Percentiles rank a stretch among this genome's conserved stretches.
Evolutionary conservation across 2,113 vertebrate species (phyloP).

Genomic region (Probosciger aterrimus): DNA sequence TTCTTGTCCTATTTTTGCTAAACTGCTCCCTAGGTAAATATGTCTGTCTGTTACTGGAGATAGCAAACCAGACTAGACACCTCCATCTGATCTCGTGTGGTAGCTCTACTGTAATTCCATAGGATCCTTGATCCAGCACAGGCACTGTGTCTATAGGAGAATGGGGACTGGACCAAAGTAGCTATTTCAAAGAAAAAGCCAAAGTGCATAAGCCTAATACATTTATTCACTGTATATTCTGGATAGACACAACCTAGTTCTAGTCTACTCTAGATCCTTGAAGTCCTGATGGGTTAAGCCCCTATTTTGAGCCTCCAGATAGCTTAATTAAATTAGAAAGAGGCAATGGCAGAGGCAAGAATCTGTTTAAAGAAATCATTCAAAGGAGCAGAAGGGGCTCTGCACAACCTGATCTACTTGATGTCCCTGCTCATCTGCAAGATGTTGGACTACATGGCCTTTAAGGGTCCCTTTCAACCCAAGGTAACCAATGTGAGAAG

Average conservation of each 20-base stretch:
- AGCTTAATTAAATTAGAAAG: not conserved
- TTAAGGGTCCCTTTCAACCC: not conserved
- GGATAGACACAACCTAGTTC: not conserved
- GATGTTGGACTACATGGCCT: too few relatives aligned
- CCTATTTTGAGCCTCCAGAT: not conserved
- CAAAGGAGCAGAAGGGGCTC: not conserved
- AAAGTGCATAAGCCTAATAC: not conserved
- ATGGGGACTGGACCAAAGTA: accelerated
- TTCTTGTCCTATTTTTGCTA: not conserved
- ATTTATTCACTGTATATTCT: not conserved
- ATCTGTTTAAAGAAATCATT: not conserved
- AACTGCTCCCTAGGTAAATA: not conserved
- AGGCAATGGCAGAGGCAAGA: not conserved
- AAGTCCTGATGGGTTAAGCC: not conserved
- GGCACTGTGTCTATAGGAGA: not conserved
- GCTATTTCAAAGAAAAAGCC: not conserved
- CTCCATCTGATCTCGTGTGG: not conserved
- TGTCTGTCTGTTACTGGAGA: not conserved
- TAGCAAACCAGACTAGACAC: not conserved
- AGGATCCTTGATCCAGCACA: not conserved
- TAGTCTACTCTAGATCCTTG: not conserved
- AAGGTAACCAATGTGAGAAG: accelerated
- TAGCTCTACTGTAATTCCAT: not conserved
- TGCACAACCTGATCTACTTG: not conserved
- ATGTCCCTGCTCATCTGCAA: not conserved